phyloP scores from a whole-genome alignment of 2,113 vertebrate species.

The Nothoprocta pentlandii region DNA sequence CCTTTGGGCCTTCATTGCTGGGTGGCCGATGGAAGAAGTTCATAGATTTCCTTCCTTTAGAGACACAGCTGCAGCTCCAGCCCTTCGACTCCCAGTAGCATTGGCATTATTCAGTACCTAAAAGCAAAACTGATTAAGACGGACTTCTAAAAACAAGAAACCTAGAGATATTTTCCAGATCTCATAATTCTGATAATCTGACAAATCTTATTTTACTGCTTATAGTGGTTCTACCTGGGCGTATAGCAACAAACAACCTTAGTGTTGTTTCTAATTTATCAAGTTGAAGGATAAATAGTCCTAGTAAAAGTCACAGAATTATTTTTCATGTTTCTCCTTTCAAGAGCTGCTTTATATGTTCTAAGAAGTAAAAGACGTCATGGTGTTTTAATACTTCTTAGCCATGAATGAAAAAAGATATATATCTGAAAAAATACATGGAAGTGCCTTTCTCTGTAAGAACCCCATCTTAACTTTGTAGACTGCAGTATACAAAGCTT shows the following conservation, averaged over 20 bases:
- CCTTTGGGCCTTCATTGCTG: not conserved
- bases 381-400: not conserved
- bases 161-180: not conserved
- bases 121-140: not conserved
- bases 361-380: not conserved
- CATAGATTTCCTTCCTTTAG: not conserved
- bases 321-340: not conserved
- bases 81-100: not conserved
- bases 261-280: not conserved
- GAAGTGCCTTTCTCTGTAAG: not conserved
- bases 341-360: not conserved
- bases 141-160: not conserved
- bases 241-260: not conserved
- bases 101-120: not conserved
- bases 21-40: not conserved
- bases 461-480: not conserved
- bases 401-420: not conserved
- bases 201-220: not conserved
- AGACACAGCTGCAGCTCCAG: not conserved
- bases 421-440: not conserved
- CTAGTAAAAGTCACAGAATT: not conserved
- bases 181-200: not conserved
- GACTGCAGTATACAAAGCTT: not conserved
- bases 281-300: not conserved
- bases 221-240: rapidly evolving